Evolutionary conservation across 2,888 invertebrate genomes (phyloP), one percentile per base, ranked within the genome.

Genomic region (Gastrophysa polygoni): DNA sequence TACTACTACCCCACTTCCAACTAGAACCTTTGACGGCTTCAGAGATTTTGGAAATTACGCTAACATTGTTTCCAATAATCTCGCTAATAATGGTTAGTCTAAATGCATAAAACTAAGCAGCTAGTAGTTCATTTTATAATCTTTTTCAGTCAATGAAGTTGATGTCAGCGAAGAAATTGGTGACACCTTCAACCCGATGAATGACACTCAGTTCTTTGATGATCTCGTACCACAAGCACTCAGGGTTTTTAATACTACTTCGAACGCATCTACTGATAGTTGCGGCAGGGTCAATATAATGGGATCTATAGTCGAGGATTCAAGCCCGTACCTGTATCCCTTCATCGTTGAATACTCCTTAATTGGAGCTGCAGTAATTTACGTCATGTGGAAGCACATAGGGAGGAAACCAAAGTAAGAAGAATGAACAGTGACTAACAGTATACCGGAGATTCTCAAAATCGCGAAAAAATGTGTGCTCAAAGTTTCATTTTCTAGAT

Each of bases 331-430:
- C 81, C 85, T 97, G 54, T 98, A 94, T 83, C 97, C 97, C 0
- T 96, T 96, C 82, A 95, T 96, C 76, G 94, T 97, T 75, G 95
- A 97, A 80, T 97, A 97, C 83, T 95, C 96, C 66, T 84, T 97
- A 68, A 95, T 98, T 76, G 96, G 96, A 17, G 95, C 96, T 52
- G 95, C 96, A 55, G 96, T 97, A 43, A 91, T 96, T 75, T 96
- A 95, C 80, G 93, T 96, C 56, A 96, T 96, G 94, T 97, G 96
- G 96, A 91, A 93, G 79, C 94, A 94, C 78, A 95, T 95, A 80
- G 95, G 95, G 61, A 89, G 92, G 78, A 91, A 93, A 82, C 92
- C 95, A 54, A 90, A 91, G 87, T 91, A 83, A 83, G 73, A 51
- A 14, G n/a, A n/a, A n/a, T n/a, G n/a, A n/a, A n/a, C n/a, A n/a